A percentile compares a stretch with the other conserved stretches of the same genome.
Evolutionary conservation across 2,113 vertebrate species (phyloP).

Genomic region (Neomonachus schauinslandi): DNA sequence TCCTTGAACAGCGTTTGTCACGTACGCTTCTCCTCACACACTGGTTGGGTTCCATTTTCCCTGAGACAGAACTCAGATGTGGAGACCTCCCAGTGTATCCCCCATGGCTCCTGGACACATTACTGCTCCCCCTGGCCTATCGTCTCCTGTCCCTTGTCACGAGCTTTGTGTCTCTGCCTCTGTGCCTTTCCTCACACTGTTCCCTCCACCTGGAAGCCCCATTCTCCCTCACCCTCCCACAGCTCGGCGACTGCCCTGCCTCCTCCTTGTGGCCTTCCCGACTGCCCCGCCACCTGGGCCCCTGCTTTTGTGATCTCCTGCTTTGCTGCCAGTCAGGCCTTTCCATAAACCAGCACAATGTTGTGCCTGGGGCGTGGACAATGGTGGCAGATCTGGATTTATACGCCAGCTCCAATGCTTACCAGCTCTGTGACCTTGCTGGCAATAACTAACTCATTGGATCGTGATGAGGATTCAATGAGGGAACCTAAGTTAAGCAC

Average conservation of each 20-base stretch:
- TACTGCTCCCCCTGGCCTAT: not conserved
- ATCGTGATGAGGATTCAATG: not conserved
- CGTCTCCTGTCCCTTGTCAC: not conserved
- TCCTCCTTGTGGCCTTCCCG: not conserved
- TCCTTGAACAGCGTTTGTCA: not conserved
- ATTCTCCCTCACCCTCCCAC: not conserved
- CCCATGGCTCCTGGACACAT: not conserved
- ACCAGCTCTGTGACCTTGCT: not conserved
- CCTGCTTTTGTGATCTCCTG: not conserved
- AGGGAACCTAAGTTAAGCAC: not conserved
- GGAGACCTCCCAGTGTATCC: not conserved
- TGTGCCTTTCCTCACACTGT: not conserved
- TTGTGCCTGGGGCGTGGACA: fast-evolving
- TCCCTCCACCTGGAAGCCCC: not conserved
- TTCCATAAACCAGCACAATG: fast-evolving
- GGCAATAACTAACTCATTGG: not conserved
- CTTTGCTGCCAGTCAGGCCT: not conserved
- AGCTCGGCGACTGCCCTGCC: fast-evolving
- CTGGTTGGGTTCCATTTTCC: not conserved
- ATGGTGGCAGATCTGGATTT: not conserved
- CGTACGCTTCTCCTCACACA: not conserved
- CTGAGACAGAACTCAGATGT: not conserved
- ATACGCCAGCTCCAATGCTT: not conserved
- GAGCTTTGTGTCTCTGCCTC: not conserved
- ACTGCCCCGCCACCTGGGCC: not conserved